Evolutionary conservation across 2,888 invertebrate species (phyloP).

Genomic region (Pandemis heparana): DNA sequence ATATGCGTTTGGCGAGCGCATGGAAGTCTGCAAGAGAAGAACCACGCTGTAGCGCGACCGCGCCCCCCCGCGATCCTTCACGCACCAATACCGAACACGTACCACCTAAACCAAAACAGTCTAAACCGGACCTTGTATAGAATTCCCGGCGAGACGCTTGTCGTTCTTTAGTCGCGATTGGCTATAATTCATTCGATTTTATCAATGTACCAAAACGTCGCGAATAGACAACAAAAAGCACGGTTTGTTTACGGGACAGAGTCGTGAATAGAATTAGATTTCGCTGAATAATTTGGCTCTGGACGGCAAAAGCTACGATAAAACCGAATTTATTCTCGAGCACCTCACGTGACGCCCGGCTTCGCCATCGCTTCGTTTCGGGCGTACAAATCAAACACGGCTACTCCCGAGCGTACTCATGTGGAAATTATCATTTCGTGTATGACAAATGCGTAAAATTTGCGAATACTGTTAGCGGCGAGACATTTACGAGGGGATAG

Average conservation of each 20-base stretch:
- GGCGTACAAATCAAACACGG: not conserved
- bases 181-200: not conserved
- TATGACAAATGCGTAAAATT: constrained; percentile 24
- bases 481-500: constrained; percentile 29
- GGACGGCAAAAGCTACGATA: constrained; percentile 1
- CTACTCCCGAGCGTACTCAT: constrained; percentile 2
- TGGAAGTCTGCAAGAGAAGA: constrained; percentile 91
- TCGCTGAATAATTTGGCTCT: constrained; percentile 23
- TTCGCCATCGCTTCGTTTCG: not conserved
- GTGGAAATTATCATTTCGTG: constrained; percentile 12
- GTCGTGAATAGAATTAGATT: constrained; percentile 18
- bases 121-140: not conserved
- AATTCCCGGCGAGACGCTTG: not conserved
- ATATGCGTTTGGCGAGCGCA: constrained; percentile 91
- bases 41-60: constrained; percentile 66
- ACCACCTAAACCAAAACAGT: no score
- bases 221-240: constrained; percentile 12
- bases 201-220: not conserved
- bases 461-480: constrained; percentile 21
- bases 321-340: not conserved
- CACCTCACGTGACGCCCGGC: not conserved
- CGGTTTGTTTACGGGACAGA: constrained; percentile 47
- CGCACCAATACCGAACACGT: not conserved
- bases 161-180: not conserved
- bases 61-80: constrained; percentile 33